These are phyloP conservation scores for Rhagoletis pomonella DNA, from an alignment of 1,140 invertebrate species.

Conservation along the genomic window DNA sequence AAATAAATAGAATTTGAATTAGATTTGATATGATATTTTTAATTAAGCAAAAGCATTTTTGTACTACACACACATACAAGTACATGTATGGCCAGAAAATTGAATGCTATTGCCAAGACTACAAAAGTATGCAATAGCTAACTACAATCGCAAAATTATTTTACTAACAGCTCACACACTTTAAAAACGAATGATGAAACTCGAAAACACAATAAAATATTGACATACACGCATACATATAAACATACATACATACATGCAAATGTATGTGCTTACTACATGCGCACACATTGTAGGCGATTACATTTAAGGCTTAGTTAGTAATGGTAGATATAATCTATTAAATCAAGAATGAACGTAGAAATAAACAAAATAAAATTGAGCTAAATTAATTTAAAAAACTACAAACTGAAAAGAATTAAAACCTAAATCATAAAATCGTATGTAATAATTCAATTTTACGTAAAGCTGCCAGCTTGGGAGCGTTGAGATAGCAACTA, in stretches of 20 bases:
- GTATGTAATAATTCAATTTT: slow-evolving; percentile 8
- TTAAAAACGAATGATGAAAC: too few species aligned
- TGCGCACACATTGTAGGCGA: background rate
- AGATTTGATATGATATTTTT: too few species aligned
- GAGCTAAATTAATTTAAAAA: background rate
- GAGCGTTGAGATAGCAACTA: background rate
- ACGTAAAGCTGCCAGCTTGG: background rate
- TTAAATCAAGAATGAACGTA: slow-evolving; percentile 33
- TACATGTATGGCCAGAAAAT: too few species aligned
- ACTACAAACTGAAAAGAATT: background rate
- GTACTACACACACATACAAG: too few species aligned
- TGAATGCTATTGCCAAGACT: too few species aligned
- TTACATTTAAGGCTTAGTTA: background rate
- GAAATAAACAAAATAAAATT: background rate
- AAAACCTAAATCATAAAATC: slow-evolving; percentile 2
- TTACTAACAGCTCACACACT: too few species aligned
- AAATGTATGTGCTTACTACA: background rate
- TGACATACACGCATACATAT: background rate
- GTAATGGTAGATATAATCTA: slow-evolving; percentile 32
- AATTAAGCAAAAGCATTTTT: too few species aligned
- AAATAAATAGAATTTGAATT: too few species aligned
- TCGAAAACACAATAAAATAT: too few species aligned
- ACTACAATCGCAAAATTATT: too few species aligned
- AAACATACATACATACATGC: background rate
- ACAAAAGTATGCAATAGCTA: too few species aligned